Percentiles rank a stretch among this genome's conserved stretches.
Evolutionary conservation across 1,140 invertebrate genomes (phyloP).

Genomic region (Lordiphosa clarofinis): DNA sequence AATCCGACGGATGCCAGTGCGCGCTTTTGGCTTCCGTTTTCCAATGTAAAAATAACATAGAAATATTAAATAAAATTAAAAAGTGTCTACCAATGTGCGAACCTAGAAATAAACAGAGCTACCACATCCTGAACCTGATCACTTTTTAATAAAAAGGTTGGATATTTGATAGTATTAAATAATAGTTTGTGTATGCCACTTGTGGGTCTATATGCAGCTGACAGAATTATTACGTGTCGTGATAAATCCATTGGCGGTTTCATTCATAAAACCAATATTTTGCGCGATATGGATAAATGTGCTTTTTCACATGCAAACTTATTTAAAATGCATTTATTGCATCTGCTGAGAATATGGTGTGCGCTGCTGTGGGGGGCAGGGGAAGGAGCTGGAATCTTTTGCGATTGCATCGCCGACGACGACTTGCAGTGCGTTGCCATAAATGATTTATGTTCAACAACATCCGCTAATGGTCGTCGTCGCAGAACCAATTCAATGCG

Average conservation of each 20-base stretch:
- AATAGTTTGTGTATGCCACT: not conserved
- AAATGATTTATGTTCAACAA: constrained; percentile 68
- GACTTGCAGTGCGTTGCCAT: constrained; percentile 27
- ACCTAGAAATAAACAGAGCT: constrained; percentile 1
- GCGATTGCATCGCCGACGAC: constrained; percentile 34
- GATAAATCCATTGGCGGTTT: constrained; percentile 63
- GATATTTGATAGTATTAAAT: constrained; percentile 3
- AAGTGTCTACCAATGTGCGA: constrained; percentile 22
- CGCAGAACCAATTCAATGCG: constrained; percentile 41
- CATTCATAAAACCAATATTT: constrained; percentile 57
- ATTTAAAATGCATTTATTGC: constrained; percentile 51
- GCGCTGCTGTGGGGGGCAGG: constrained; percentile 16
- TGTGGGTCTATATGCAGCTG: constrained; percentile 35
- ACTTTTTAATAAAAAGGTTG: not conserved
- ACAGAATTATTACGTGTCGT: constrained; percentile 46
- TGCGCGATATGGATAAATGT: not conserved
- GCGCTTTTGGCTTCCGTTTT: constrained; percentile 29
- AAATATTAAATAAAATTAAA: constrained; percentile 19
- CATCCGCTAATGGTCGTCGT: constrained; percentile 59
- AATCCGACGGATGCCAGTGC: constrained; percentile 30
- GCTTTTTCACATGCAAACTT: constrained; percentile 1
- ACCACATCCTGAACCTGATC: not conserved
- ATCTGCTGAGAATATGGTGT: constrained; percentile 64
- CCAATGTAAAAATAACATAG: constrained; percentile 55
- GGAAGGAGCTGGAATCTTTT: constrained; percentile 17